These are phyloP conservation scores for Spinus olivaceus DNA, from an alignment of 2,797 vertebrate genomes.

Conservation along the genomic window DNA sequence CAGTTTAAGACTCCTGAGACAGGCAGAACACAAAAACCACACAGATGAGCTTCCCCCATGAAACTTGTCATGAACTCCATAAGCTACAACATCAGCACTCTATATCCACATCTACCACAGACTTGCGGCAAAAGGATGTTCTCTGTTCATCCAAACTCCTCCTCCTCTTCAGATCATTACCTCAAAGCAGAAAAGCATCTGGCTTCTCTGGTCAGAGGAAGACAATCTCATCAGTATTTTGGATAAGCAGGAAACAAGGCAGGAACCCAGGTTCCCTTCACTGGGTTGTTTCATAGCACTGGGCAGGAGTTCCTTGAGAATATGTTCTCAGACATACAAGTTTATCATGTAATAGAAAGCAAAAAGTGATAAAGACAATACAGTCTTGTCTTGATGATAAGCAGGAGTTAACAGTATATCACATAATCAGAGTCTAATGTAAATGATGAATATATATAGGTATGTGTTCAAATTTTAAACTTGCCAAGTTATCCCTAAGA, in stretches of 20 bases:
- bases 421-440: background rate
- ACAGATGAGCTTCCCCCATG: background rate
- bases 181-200: background rate
- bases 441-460: background rate
- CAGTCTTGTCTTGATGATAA: background rate
- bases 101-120: background rate
- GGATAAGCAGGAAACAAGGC: background rate
- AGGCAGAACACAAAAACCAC: background rate
- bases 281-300: rapidly evolving
- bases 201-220: background rate
- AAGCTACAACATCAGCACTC: background rate
- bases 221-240: background rate
- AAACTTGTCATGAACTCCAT: background rate
- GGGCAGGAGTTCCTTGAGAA: background rate
- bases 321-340: rapidly evolving
- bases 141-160: background rate
- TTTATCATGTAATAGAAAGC: background rate
- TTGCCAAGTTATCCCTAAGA: background rate
- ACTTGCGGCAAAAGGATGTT: background rate
- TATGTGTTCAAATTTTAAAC: background rate
- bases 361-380: background rate
- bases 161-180: background rate
- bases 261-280: background rate
- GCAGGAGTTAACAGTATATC: background rate
- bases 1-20: background rate